These are phyloP conservation scores for Hypsopygia costalis DNA, from an alignment of 2,888 invertebrate species.

Conservation along the genomic window DNA sequence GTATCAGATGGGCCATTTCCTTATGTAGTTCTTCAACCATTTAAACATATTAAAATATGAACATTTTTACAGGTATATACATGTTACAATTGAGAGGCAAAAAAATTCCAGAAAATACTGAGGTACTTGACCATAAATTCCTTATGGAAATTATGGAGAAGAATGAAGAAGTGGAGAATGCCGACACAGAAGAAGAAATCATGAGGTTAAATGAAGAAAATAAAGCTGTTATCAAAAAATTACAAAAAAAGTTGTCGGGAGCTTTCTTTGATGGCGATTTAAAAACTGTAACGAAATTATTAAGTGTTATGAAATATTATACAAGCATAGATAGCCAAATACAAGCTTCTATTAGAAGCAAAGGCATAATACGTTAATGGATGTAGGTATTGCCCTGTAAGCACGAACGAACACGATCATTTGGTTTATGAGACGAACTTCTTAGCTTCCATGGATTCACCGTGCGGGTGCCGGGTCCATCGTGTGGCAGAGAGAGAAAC, in stretches of 20 bases:
- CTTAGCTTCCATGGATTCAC: no score
- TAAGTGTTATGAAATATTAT: constrained; percentile 92
- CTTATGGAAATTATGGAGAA: constrained; percentile 93
- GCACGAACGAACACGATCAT: no score
- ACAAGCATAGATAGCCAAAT: constrained; percentile 89
- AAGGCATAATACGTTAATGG: constrained; percentile 74
- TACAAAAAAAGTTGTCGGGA: constrained; percentile 79
- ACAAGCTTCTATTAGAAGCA: constrained; percentile 81
- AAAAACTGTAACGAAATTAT: constrained; percentile 81
- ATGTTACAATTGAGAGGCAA: constrained; percentile 86
- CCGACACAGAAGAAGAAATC: constrained; percentile 79
- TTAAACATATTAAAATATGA: no score
- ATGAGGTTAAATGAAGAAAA: constrained; percentile 80
- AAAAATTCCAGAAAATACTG: constrained; percentile 84
- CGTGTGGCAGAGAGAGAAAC: no score
- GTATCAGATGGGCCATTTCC: no score
- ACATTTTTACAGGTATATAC: constrained; percentile 83
- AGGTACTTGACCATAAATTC: constrained; percentile 84
- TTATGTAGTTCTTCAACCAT: no score
- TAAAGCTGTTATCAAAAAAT: constrained; percentile 69
- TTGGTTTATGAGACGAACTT: no score
- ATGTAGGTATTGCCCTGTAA: no score
- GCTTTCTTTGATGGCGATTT: constrained; percentile 84
- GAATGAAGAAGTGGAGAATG: constrained; percentile 91
- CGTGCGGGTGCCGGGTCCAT: no score